Percentiles rank a stretch among this genome's conserved stretches.
Evolutionary conservation across 2,113 vertebrate genomes (phyloP).

Genomic region (Balaenoptera acutorostrata): DNA sequence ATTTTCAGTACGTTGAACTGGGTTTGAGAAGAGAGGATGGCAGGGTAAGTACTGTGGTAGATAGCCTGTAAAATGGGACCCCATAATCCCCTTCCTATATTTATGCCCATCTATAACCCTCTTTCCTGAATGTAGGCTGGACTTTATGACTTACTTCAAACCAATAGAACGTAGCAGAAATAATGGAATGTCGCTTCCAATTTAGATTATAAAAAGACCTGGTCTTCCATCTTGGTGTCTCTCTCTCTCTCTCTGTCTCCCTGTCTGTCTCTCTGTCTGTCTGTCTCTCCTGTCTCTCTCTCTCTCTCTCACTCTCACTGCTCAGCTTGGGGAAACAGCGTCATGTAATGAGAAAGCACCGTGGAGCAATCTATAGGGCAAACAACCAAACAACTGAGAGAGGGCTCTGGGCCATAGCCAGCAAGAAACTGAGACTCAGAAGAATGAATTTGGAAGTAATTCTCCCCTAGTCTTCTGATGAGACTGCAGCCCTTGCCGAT

Average conservation of each 20-base stretch:
- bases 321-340: rapidly evolving
- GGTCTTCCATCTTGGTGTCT: background rate
- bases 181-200: background rate
- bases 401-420: background rate
- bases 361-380: background rate
- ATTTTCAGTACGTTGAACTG: background rate
- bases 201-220: background rate
- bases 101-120: background rate
- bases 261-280: no score
- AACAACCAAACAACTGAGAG: background rate
- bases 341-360: background rate
- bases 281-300: background rate
- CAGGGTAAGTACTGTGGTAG: background rate
- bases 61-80: background rate
- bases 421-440: background rate
- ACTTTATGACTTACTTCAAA: background rate
- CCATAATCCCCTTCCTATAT: background rate
- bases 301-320: background rate
- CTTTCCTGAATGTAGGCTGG: background rate
- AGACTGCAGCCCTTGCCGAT: background rate
- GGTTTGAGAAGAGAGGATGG: background rate
- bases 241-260: background rate
- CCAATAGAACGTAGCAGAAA: background rate
- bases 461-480: background rate
- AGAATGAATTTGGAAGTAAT: background rate